These are phyloP conservation scores for Branchipolynoe longqiensis DNA, from an alignment of 2,888 invertebrate genomes.

Conservation along the genomic window DNA sequence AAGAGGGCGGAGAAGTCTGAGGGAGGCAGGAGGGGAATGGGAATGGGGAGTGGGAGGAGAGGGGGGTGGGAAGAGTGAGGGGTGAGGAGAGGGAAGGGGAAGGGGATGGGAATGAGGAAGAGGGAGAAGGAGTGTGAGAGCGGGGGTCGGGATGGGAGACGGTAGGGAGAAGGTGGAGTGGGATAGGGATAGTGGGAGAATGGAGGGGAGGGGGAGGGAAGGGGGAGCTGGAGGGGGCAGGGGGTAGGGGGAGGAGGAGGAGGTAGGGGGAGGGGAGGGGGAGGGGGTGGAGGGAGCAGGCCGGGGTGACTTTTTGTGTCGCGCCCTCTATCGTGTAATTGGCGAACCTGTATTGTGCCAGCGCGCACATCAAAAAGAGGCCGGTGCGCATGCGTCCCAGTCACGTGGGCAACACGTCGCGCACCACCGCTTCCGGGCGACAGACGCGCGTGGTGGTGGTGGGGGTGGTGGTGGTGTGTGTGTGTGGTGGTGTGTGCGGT, in stretches of 20 bases:
- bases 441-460: constrained; percentile 6
- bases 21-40: too few relatives aligned
- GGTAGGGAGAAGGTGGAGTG: too few relatives aligned
- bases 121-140: too few relatives aligned
- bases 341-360: constrained; percentile 38
- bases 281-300: not conserved
- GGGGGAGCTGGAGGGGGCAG: too few relatives aligned
- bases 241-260: not conserved
- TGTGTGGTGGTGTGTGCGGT: not conserved
- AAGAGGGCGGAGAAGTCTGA: too few relatives aligned
- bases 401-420: constrained; percentile 45
- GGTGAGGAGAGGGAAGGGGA: too few relatives aligned
- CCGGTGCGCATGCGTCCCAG: constrained; percentile 15
- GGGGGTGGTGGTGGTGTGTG: not conserved
- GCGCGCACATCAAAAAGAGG: constrained; percentile 33
- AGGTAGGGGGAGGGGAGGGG: not conserved
- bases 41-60: too few relatives aligned
- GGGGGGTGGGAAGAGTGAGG: too few relatives aligned
- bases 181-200: too few relatives aligned
- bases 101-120: too few relatives aligned
- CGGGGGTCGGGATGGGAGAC: not conserved
- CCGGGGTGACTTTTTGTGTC: constrained; percentile 5
- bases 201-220: too few relatives aligned
- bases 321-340: constrained; percentile 52
- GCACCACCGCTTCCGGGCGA: not conserved